phyloP scores from a whole-genome alignment of 2,113 vertebrate species.

The Rhipidura dahli region DNA sequence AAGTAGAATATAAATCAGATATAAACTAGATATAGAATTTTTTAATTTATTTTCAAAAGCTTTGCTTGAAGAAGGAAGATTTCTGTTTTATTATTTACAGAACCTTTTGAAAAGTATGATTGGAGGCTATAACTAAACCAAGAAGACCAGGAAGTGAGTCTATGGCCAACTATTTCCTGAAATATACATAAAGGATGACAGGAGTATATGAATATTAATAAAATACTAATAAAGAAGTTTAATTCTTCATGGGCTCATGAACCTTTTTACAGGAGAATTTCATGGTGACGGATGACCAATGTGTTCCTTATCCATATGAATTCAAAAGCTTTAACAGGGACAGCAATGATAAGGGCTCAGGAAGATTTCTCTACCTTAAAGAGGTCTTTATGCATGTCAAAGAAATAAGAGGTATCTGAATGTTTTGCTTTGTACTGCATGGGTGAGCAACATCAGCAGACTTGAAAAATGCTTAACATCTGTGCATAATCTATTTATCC shows the following conservation, averaged over 20 bases:
- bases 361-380: neutral
- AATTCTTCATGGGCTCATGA: neutral
- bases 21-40: neutral
- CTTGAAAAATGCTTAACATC: neutral
- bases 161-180: neutral
- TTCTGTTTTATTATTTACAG: neutral
- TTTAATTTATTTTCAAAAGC: neutral
- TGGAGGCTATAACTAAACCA: neutral
- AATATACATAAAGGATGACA: neutral
- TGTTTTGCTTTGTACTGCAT: neutral
- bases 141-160: neutral
- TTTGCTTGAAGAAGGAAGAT: neutral
- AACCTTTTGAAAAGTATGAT: neutral
- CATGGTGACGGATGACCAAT: neutral
- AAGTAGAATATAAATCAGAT: neutral
- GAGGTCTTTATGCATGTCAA: neutral
- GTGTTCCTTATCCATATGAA: neutral
- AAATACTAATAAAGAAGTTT: neutral
- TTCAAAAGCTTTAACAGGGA: neutral
- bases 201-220: neutral
- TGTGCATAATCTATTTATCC: neutral
- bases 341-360: neutral
- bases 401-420: neutral
- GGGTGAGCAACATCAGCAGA: neutral
- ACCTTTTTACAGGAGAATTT: neutral